Evolutionary conservation across 2,113 vertebrate genomes (phyloP).

Genomic region (human (Homo sapiens)): DNA sequence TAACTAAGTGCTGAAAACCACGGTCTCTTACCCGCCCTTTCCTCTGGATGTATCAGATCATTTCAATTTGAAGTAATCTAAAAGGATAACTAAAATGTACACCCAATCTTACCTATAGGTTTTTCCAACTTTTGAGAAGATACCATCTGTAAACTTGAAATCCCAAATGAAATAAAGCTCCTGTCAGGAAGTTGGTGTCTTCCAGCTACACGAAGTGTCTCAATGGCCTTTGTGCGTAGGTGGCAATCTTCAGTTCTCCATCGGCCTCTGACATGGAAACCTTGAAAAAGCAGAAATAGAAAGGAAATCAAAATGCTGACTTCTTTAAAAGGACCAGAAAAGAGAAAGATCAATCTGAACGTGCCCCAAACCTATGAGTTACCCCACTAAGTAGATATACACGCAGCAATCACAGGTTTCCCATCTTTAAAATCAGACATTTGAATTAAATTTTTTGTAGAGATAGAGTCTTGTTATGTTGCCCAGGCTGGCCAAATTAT

Average conservation of each 20-base stretch:
- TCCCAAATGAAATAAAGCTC: conserved; percentile 6
- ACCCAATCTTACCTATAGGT: conserved; percentile 44
- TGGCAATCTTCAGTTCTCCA: conserved; percentile 28
- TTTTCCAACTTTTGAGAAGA: neutral
- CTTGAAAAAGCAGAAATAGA: conserved; percentile 51
- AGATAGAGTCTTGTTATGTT: too few relatives aligned
- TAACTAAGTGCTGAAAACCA: conserved; percentile 1
- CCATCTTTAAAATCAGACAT: neutral
- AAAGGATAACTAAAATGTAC: neutral
- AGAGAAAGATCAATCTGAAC: neutral
- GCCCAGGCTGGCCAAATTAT: too few relatives aligned
- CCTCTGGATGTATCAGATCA: neutral
- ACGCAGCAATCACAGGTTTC: neutral
- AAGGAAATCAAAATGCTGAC: conserved; percentile 27
- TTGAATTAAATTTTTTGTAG: neutral
- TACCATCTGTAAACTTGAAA: neutral
- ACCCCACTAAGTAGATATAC: neutral
- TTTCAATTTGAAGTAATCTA: conserved; percentile 10
- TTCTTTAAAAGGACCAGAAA: conserved; percentile 10
- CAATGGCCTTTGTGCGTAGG: neutral
- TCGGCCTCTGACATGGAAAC: neutral
- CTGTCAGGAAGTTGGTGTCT: neutral
- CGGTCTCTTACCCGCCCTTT: neutral
- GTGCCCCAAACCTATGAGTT: neutral
- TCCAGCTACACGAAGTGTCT: conserved; percentile 2